These are phyloP conservation scores for Lasioglossum leucozonium DNA, from an alignment of 2,888 invertebrate genomes.

Conservation along the genomic window DNA sequence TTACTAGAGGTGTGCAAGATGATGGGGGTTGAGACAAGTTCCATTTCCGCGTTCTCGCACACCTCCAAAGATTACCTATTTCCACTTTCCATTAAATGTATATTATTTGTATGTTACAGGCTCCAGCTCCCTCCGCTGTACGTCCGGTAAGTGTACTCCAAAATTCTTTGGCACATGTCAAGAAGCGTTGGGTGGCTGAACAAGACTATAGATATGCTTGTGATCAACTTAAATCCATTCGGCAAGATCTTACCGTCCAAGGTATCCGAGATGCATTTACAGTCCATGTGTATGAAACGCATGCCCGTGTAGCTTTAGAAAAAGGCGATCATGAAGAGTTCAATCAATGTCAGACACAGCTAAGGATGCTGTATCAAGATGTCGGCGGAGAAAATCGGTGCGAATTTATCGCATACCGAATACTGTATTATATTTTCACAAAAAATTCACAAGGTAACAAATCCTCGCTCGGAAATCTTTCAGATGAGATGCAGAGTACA, in stretches of 20 bases:
- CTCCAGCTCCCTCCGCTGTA: constrained; percentile 96
- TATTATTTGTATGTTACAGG: constrained; percentile 85
- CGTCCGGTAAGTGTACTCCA: constrained; percentile 94
- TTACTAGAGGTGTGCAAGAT: background rate
- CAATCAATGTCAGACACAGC: constrained; percentile 99
- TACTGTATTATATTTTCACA: constrained; percentile 99
- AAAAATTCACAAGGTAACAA: constrained; percentile 96
- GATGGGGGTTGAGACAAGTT: too few relatives aligned
- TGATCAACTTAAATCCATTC: constrained; percentile 98
- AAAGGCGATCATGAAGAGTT: constrained; percentile 99
- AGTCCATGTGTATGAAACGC: constrained; percentile 99
- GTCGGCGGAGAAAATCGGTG: constrained; percentile 90
- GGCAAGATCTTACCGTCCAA: constrained; percentile 99
- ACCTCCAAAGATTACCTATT: background rate
- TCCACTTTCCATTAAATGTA: background rate
- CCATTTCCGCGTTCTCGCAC: too few relatives aligned
- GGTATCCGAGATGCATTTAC: constrained; percentile 97
- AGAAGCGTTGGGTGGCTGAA: constrained; percentile 94
- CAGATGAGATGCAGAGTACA: background rate
- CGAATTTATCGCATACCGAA: constrained; percentile 98
- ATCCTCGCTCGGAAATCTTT: background rate
- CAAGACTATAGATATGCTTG: constrained; percentile 98
- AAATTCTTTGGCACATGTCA: constrained; percentile 95
- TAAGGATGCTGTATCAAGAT: constrained; percentile 96
- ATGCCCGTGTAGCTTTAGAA: constrained; percentile 98